Conservation (phyloP, 2,888 invertebrate species). For the Pyralis farinalis region DNA sequence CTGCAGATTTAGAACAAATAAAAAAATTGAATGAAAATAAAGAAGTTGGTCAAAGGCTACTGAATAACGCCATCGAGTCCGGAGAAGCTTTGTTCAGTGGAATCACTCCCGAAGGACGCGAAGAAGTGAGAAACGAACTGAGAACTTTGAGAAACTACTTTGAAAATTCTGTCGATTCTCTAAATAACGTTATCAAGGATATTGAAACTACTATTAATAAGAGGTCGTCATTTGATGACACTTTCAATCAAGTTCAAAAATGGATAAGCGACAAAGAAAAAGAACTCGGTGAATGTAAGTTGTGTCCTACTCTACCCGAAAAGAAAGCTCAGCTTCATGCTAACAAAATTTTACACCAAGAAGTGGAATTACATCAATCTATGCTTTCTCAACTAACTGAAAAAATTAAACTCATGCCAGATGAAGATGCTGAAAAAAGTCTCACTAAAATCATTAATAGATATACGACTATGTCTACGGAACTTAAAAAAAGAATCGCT, state of each 20-base stretch:
- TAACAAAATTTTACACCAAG: slow-evolving; percentile 90
- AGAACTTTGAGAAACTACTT: slow-evolving; percentile 90
- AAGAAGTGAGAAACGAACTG: slow-evolving; percentile 90
- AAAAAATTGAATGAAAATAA: slow-evolving; percentile 87
- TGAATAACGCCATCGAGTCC: slow-evolving; percentile 90
- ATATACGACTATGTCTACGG: slow-evolving; percentile 85
- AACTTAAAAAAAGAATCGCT: slow-evolving; percentile 84
- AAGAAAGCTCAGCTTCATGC: slow-evolving; percentile 93
- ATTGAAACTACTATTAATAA: slow-evolving; percentile 94
- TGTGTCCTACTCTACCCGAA: slow-evolving; percentile 91
- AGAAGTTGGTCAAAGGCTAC: slow-evolving; percentile 88
- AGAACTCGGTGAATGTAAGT: slow-evolving; percentile 85
- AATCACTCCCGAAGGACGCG: slow-evolving; percentile 93
- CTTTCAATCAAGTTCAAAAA: slow-evolving; percentile 91
- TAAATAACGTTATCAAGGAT: slow-evolving; percentile 91
- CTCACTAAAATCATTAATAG: slow-evolving; percentile 87
- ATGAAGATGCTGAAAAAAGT: slow-evolving; percentile 89
- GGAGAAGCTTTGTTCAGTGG: slow-evolving; percentile 94
- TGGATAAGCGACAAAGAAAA: slow-evolving; percentile 92
- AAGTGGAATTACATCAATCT: slow-evolving; percentile 91
- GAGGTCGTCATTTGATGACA: slow-evolving; percentile 95
- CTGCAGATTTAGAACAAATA: slow-evolving; percentile 88
- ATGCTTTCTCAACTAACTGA: slow-evolving; percentile 92
- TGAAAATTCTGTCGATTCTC: slow-evolving; percentile 91
- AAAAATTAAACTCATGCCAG: slow-evolving; percentile 89